Conservation (phyloP, 2,797 vertebrate genomes). For the Hyperoplus lanceolatus region DNA sequence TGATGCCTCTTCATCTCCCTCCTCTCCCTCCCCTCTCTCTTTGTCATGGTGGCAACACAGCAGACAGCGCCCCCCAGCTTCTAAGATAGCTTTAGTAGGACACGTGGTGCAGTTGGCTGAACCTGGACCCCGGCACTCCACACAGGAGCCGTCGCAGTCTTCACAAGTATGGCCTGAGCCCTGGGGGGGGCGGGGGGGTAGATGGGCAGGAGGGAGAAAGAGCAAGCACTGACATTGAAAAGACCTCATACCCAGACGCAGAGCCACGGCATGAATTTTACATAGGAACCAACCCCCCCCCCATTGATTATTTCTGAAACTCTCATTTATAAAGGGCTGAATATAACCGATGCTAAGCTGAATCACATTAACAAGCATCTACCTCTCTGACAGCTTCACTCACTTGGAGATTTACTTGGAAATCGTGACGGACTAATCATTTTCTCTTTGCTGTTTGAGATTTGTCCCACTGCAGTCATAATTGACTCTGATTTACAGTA, state of each 20-base stretch:
- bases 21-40: conserved; percentile 21
- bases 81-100: conserved; percentile 82
- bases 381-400: conserved; percentile 51
- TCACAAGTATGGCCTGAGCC: conserved; percentile 83
- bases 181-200: conserved; percentile 62
- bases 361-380: conserved; percentile 52
- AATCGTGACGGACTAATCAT: conserved; percentile 56
- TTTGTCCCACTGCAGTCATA: conserved; percentile 56
- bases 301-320: not conserved
- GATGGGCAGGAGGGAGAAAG: too few species aligned
- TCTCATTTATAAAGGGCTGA: conserved; percentile 18
- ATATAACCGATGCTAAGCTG: not conserved
- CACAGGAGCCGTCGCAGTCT: conserved; percentile 89
- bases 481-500: conserved; percentile 57
- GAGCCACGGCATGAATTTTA: not conserved
- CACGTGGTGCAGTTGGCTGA: conserved; percentile 90
- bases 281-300: not conserved
- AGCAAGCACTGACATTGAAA: not conserved
- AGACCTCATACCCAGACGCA: not conserved
- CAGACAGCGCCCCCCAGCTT: conserved; percentile 89
- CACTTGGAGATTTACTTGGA: conserved; percentile 54
- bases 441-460: conserved; percentile 57
- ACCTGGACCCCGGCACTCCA: conserved; percentile 90
- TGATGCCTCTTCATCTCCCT: conserved; percentile 4
- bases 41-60: conserved; percentile 85